Evolutionary conservation across 1,140 invertebrate genomes (phyloP).

Genomic region (Camponotus vicinus): DNA sequence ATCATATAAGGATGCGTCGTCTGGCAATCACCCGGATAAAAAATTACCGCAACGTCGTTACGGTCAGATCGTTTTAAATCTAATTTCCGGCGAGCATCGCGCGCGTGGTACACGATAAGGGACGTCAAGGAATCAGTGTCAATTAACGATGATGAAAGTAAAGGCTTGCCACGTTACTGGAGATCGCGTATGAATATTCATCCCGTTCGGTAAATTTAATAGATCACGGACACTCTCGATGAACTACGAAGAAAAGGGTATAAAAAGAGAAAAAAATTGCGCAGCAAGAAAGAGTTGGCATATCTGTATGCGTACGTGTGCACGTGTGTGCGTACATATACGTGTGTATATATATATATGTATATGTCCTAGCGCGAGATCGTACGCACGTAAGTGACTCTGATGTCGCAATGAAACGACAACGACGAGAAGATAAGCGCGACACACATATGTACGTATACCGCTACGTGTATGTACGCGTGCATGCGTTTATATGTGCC

Average conservation of each 20-base stretch:
- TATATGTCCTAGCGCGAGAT: background rate
- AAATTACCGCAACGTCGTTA: constrained; percentile 74
- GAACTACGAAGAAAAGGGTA: constrained; percentile 56
- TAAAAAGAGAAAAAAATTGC: constrained; percentile 63
- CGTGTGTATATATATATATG: too few species aligned
- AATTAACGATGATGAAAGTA: constrained; percentile 76
- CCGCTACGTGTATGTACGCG: constrained; percentile 28
- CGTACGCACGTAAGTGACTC: constrained; percentile 5
- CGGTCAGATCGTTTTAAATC: constrained; percentile 74
- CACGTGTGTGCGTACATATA: too few species aligned
- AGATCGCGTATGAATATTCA: constrained; percentile 74
- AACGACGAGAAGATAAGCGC: constrained; percentile 56
- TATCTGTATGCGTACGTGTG: background rate
- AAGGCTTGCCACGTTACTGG: constrained; percentile 69
- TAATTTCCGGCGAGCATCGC: constrained; percentile 66
- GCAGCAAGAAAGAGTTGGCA: constrained; percentile 39
- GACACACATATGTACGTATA: background rate
- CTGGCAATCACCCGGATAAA: constrained; percentile 63
- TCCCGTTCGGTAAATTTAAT: constrained; percentile 72
- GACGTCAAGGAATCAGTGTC: constrained; percentile 75
- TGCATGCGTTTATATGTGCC: constrained; percentile 59
- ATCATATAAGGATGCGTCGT: constrained; percentile 51
- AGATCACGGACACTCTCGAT: constrained; percentile 50
- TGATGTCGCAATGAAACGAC: constrained; percentile 39
- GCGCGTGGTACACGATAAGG: constrained; percentile 62